Base-by-base conservation (phyloP, 2,797 vertebrate genomes). In the Poeciliopsis presidionis region DNA sequence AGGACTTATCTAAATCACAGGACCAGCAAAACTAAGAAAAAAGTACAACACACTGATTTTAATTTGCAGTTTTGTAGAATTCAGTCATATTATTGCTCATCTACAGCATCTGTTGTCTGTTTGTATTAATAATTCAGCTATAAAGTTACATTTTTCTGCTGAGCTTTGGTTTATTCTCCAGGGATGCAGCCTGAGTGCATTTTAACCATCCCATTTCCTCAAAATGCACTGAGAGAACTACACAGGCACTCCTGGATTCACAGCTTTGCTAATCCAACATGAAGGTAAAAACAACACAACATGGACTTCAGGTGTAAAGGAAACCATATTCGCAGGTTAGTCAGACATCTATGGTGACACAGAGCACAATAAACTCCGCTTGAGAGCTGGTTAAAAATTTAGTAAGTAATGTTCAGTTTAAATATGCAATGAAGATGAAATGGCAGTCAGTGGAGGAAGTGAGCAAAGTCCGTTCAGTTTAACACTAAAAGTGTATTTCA, bases 191-290 rank as follows among this genome's bases (percentile, higher is more conserved):
- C 30, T 72, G 16, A 72, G 71, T 51, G 41, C 39, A 69, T 45
- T 69, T n/a, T 69, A 45, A 14, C 65, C 13, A 12, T 69, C 43
- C 41, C 39, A n/a, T 41, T 39, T 36, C 33, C 33, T 53, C 5
- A 33, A 73, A 20, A 2, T 30, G 65, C 63, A 20, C 13, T 39
- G 8, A 70, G 72, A 39, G 51, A 72, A 28, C 51, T 8, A 36
- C 41, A 69, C 7, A 3, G 43, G 25, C 25, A 45, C 41, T 43
- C 5, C 14, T 45, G 1, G 7, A 28, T 61, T 25, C 9, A 49
- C 59, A 67, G 30, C 45, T 67, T 47, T 63, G 73, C 7, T 49
- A 67, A 33, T 51, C 33, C 33, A 51, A 67, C 74, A 49, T 75
- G 59, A 75, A 65, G 22, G 14, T 41, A 33, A 67, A 65, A 51